These are phyloP conservation scores for Poecilia velifera DNA, from an alignment of 2,797 vertebrate genomes.

Conservation along the genomic window DNA sequence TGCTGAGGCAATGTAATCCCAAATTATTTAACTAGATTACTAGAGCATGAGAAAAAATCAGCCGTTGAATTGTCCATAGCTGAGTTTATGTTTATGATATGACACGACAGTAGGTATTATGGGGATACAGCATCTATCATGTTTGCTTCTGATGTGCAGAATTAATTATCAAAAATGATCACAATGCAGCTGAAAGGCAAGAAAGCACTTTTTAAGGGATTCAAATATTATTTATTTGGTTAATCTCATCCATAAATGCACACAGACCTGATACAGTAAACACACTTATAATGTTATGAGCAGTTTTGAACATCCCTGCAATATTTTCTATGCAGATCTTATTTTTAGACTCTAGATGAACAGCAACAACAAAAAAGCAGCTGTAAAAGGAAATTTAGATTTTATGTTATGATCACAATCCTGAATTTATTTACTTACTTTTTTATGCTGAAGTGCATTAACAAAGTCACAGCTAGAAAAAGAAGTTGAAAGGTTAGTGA, in stretches of 20 bases:
- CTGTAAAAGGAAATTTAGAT: not conserved
- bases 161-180: conserved; percentile 14
- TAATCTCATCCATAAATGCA: not conserved
- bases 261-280: too few species aligned
- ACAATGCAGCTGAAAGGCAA: conserved; percentile 19
- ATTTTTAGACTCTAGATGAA: not conserved
- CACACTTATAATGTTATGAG: not conserved
- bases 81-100: conserved; percentile 48
- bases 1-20: conserved; percentile 76
- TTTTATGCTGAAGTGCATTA: not conserved
- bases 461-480: not conserved
- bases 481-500: not conserved
- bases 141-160: conserved; percentile 9
- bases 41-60: conserved; percentile 67
- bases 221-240: not conserved
- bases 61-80: conserved; percentile 68
- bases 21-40: conserved; percentile 81
- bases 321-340: not conserved
- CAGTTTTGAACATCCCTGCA: not conserved
- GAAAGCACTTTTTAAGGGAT: not conserved
- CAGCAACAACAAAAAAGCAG: not conserved
- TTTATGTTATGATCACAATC: too few species aligned
- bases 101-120: conserved; percentile 31
- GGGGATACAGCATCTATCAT: conserved; percentile 30
- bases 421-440: too few species aligned